A percentile compares a stretch with the other conserved stretches of the same genome.
These are phyloP conservation scores for Arge pagana DNA, from an alignment of 2,888 invertebrate species.

Conservation along the genomic window DNA sequence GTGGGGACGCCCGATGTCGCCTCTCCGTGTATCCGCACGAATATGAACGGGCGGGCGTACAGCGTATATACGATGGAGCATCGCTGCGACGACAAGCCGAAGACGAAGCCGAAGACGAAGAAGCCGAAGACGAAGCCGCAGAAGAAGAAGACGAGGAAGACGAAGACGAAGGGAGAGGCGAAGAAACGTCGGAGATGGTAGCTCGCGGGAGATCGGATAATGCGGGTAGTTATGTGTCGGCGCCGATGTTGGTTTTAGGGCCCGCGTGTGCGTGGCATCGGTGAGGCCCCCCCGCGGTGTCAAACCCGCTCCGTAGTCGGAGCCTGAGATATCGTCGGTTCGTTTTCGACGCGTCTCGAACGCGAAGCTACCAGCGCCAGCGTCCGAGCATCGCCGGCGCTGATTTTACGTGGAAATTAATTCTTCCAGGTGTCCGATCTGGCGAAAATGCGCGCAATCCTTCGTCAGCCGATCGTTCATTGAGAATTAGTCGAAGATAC, in stretches of 20 bases:
- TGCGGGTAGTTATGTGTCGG: constrained; percentile 58
- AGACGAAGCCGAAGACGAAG: no score
- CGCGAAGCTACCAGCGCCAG: constrained; percentile 1
- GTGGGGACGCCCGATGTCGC: background rate
- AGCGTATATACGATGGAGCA: constrained; percentile 18
- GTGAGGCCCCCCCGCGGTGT: constrained; percentile 53
- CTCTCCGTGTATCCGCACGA: constrained; percentile 5
- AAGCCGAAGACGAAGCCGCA: no score
- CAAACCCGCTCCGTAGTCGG: constrained; percentile 44
- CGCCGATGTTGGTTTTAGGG: constrained; percentile 57
- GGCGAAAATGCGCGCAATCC: no score
- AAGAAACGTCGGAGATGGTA: constrained; percentile 48
- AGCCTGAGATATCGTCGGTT: constrained; percentile 10
- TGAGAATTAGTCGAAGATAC: no score
- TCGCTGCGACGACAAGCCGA: constrained; percentile 21
- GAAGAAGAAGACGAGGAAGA: no score
- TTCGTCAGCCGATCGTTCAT: no score
- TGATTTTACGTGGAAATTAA: constrained; percentile 4
- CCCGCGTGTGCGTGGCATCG: constrained; percentile 41
- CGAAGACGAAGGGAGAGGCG: constrained; percentile 23
- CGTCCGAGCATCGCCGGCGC: background rate
- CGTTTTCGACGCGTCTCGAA: constrained; percentile 16
- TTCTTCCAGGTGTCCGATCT: no score
- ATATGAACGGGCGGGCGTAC: constrained; percentile 9
- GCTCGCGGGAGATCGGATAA: constrained; percentile 56